A percentile compares a stretch with the other conserved stretches of the same genome.
Conservation (phyloP, 2,113 vertebrate genomes). For the Ictidomys tridecemlineatus region DNA sequence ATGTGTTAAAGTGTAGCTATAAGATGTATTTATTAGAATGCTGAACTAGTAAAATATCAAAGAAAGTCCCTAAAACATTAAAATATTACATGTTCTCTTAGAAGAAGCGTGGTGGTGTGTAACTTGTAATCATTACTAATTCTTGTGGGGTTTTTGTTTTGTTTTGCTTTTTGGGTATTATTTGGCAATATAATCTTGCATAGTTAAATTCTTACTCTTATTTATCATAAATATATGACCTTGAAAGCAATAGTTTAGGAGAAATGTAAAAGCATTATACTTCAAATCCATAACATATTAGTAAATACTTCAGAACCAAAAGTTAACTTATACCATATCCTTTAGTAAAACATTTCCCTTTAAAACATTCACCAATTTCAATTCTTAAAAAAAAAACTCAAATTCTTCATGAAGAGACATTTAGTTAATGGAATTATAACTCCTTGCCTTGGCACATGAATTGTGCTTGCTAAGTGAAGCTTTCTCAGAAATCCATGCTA, state of each 20-base stretch:
- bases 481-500: constrained; percentile 54
- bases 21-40: too few species aligned
- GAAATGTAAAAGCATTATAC: background rate
- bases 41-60: too few species aligned
- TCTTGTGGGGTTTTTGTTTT: background rate
- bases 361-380: background rate
- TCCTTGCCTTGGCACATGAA: constrained; percentile 38
- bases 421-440: constrained; percentile 69
- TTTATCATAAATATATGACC: constrained; percentile 32
- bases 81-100: background rate
- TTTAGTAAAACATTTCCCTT: constrained; percentile 46
- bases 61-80: too few species aligned
- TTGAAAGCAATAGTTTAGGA: background rate
- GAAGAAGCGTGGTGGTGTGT: background rate
- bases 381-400: background rate
- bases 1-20: too few species aligned
- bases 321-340: background rate
- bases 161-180: background rate
- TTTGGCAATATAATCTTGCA: background rate
- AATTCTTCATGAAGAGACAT: constrained; percentile 6
- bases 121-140: constrained; percentile 33
- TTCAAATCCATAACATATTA: constrained; percentile 29
- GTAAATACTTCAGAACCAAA: constrained; percentile 42
- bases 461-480: constrained; percentile 63
- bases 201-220: background rate